Evolutionary conservation across 2,113 vertebrate genomes (phyloP).

Genomic region (Apeltes quadracus): DNA sequence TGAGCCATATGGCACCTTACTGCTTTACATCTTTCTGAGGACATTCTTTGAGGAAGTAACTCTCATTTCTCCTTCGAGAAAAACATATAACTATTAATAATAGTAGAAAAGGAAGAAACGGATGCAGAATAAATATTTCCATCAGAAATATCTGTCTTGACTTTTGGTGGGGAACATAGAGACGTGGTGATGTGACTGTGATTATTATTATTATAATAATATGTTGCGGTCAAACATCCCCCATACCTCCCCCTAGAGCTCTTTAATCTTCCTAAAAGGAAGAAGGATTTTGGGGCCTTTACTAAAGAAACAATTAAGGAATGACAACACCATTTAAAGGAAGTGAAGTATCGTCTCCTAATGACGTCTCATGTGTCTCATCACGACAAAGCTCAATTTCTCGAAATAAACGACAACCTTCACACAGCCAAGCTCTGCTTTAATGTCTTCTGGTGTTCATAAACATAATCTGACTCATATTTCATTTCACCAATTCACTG

Average conservation of each 20-base stretch:
- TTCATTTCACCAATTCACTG: slow-evolving; percentile 21
- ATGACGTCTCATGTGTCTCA: slow-evolving; percentile 30
- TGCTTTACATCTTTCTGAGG: slow-evolving; percentile 49
- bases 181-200: slow-evolving; percentile 10
- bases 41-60: slow-evolving; percentile 38
- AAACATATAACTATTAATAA: slow-evolving; percentile 28
- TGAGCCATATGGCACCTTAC: slow-evolving; percentile 69
- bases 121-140: slow-evolving; percentile 24
- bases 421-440: slow-evolving; percentile 11
- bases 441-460: slow-evolving; percentile 26
- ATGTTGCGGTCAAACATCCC: slow-evolving; percentile 15
- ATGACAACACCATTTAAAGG: slow-evolving; percentile 42
- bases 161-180: slow-evolving; percentile 33
- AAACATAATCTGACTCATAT: slow-evolving; percentile 42
- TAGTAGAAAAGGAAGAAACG: slow-evolving; percentile 28
- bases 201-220: slow-evolving; percentile 50
- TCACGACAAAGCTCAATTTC: slow-evolving; percentile 30
- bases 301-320: slow-evolving; percentile 39
- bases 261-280: slow-evolving; percentile 32
- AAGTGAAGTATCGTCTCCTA: slow-evolving; percentile 9
- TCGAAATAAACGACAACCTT: neutral
- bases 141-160: slow-evolving; percentile 18
- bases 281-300: slow-evolving; percentile 23
- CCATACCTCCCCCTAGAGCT: slow-evolving; percentile 19
- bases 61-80: slow-evolving; percentile 43